Evolutionary conservation across 2,113 vertebrate genomes (phyloP), one percentile per base, ranked within the genome.

Genomic region (Tiliqua scincoides): DNA sequence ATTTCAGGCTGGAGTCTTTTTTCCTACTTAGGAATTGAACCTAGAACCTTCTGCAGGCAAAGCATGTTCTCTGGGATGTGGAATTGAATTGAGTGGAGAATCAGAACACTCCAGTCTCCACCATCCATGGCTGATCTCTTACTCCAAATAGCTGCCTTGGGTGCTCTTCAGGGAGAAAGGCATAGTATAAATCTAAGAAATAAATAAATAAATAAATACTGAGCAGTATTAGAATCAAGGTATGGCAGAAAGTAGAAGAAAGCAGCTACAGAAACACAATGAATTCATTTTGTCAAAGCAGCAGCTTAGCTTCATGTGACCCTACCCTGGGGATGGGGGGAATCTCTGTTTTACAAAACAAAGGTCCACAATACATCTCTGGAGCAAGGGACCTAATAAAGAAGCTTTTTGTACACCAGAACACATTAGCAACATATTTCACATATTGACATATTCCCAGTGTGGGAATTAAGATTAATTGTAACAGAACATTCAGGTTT

Each of bases 401-500:
- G 35, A 73, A 73, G 30, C 18, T 61, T 62, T 73, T 8, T 62
- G 73, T 43, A 62, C 25, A 37, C 48, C 25, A 83, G 52, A 72
- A 20, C 61, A 72, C 27, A 32, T 85, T 59, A 48, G 65, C 32
- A 76, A 52, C 43, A 81, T 73, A 74, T 62, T 57, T 72, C 84
- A 62, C 68, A 65, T 23, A 65, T 14, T 85, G n/a, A 30, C 70
- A 65, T 2, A 37, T 81, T 52, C 59, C 40, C 43, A 74, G 14
- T 81, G 68, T 62, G 72, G 85, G 52, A 81, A 74, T 81, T 86
- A 86, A 86, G 37, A 59, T 52, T 73, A 73, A 86, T 54, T 81
- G 57, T 62, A 63, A 63, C 52, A 14, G 23, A 85, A 62, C 74
- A 74, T 63, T 74, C 62, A 74, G 40, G n/a, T 37, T 81, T 52